phyloP scores from a whole-genome alignment of 2,113 vertebrate genomes.

The Panurus biarmicus region DNA sequence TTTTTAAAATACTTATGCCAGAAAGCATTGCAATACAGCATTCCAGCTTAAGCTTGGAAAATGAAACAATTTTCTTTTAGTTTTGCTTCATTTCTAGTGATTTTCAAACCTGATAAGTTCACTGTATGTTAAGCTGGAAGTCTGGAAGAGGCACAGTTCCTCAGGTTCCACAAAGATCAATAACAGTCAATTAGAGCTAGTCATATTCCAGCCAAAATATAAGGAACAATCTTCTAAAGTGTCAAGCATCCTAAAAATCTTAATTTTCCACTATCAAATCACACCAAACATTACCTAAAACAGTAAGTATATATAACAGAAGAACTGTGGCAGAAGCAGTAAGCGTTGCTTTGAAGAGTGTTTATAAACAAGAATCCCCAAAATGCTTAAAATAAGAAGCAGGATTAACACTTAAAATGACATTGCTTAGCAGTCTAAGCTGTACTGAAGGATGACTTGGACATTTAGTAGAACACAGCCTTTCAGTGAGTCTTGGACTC shows the following conservation, averaged over 20 bases:
- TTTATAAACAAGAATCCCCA: neutral
- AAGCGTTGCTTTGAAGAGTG: neutral
- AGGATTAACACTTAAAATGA: neutral
- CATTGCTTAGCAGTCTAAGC: neutral
- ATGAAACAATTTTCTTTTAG: too few relatives aligned
- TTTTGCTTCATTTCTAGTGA: neutral
- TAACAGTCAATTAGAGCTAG: neutral
- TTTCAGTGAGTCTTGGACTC: neutral
- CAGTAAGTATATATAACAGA: neutral
- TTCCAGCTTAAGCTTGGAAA: neutral
- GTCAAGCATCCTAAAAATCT: neutral
- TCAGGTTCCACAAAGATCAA: neutral
- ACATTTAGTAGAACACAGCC: neutral
- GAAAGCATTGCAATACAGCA: neutral
- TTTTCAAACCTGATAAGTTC: neutral
- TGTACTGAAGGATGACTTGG: neutral
- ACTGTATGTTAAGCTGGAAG: neutral
- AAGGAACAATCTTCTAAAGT: neutral
- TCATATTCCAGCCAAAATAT: neutral
- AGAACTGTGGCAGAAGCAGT: neutral
- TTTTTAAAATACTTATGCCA: neutral
- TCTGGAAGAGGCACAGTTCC: neutral
- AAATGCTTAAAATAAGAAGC: neutral
- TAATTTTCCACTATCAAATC: neutral
- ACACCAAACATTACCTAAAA: neutral